Base-by-base conservation (phyloP, 2,888 invertebrate species). In the Diadromus collaris region DNA sequence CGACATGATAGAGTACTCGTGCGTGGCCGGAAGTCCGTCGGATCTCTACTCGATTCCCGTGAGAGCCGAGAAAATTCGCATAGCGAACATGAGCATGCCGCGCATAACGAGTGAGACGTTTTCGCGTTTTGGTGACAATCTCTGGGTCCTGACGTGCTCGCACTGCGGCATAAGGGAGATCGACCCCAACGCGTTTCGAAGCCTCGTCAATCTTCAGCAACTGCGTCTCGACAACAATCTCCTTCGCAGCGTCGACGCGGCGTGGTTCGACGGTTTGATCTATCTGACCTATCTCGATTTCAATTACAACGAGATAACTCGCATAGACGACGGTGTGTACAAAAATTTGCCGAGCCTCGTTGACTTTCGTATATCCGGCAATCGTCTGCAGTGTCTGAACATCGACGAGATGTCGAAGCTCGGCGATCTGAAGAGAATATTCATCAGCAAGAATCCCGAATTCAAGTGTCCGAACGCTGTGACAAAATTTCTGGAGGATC, bases 361-460 rank as follows among this genome's bases (percentile, higher is more conserved):
- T 0, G 90, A 90, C 27, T 63, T 90, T 2, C 83, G 90, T 13
- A 76, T 90, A 10, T 89, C 90, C 1, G 90, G 90, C 7, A 90
- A 90, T 78, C 84, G 78, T n/a, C 78, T 90, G 4, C 79, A 85
- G 48, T 90, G 90, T 29, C 48, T 90, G 16, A 88, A 88, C 41
- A 54, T 89, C 2, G 81, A 84, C 2, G 87, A 83, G 0, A 81
- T 90, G 81, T 77, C 87, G 5, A 71, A 81, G 0, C 51, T 90
- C 10, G 46, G 19, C 1, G 81, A 84, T 21, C 81, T 90, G 9
- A 84, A 83, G 51, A 76, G 88, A 27, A 85, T 90, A 2, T 88
- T 88, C 48, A 34, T 90, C 27, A 86, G 82, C 9, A 87, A 89
- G 9, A 90, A 90, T 78, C 82, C 87, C 0, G 78, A 86, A 0